Evolutionary conservation across 2,797 vertebrate genomes (phyloP).

Genomic region (Bradypodion ventrale): DNA sequence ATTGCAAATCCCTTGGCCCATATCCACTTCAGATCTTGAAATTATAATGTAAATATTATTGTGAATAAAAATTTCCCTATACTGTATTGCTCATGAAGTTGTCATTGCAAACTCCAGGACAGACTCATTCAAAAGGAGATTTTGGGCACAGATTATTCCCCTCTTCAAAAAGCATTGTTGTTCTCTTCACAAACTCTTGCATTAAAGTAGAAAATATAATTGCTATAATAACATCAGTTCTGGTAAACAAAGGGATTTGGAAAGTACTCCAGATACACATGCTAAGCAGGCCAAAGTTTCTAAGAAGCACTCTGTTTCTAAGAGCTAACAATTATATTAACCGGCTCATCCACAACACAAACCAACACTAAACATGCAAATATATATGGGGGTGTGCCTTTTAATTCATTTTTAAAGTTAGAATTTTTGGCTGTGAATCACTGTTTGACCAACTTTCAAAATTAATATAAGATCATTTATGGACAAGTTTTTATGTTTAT

Average conservation of each 20-base stretch:
- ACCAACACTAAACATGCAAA: not conserved
- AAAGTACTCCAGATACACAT: too few species aligned
- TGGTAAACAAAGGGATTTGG: not conserved
- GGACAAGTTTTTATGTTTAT: not conserved
- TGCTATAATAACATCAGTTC: not conserved
- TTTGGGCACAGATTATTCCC: not conserved
- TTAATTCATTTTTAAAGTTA: not conserved
- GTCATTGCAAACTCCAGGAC: not conserved
- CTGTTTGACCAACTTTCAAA: not conserved
- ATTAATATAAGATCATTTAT: not conserved
- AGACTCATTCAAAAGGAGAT: not conserved
- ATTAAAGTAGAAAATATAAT: not conserved
- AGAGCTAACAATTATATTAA: not conserved
- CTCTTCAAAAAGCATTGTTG: not conserved
- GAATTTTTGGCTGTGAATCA: not conserved
- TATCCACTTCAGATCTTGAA: not conserved
- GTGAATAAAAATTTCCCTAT: not conserved
- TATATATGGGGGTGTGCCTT: not conserved
- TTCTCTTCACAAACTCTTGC: not conserved
- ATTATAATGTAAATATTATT: not conserved
- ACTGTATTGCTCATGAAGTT: not conserved
- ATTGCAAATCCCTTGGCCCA: not conserved
- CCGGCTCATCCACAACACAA: not conserved
- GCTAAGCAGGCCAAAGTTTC: not conserved
- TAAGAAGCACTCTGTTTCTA: not conserved